Percentiles rank a stretch among this genome's conserved stretches.
Evolutionary conservation across 2,113 vertebrate genomes (phyloP).

Genomic region (Takifugu flavidus): DNA sequence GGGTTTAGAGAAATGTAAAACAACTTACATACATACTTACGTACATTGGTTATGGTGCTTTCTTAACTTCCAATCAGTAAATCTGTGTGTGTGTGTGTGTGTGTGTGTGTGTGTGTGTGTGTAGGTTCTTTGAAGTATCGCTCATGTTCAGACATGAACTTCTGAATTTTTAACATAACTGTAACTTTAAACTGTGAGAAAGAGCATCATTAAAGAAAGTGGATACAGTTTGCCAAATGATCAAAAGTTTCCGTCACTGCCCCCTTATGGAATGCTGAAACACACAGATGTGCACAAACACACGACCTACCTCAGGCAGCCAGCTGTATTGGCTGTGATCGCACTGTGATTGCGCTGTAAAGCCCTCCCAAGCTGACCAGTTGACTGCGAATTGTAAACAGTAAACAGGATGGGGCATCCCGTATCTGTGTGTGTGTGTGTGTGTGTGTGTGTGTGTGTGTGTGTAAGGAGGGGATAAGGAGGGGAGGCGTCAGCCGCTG

Average conservation of each 20-base stretch:
- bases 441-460: conserved; percentile 18
- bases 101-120: no score
- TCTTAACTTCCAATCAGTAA: no score
- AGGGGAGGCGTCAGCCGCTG: conserved; percentile 10
- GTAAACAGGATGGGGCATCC: conserved; percentile 68
- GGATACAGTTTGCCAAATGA: no score
- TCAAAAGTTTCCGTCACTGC: no score
- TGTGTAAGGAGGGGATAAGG: conserved; percentile 5
- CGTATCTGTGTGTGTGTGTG: conserved; percentile 26
- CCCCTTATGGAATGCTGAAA: neutral
- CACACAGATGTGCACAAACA: conserved; percentile 20
- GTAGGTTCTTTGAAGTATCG: no score
- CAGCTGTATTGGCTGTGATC: conserved; percentile 51
- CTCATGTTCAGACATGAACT: neutral
- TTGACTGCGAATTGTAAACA: conserved; percentile 67
- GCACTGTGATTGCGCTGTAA: conserved; percentile 36
- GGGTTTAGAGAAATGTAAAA: no score
- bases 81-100: no score
- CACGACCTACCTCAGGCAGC: conserved; percentile 45
- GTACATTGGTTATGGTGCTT: no score
- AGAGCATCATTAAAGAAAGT: no score
- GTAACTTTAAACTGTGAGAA: no score
- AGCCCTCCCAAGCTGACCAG: conserved; percentile 58
- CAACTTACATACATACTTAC: no score
- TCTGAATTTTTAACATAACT: neutral